Conservation (phyloP, 2,113 vertebrate species). For the Pipa parva region DNA sequence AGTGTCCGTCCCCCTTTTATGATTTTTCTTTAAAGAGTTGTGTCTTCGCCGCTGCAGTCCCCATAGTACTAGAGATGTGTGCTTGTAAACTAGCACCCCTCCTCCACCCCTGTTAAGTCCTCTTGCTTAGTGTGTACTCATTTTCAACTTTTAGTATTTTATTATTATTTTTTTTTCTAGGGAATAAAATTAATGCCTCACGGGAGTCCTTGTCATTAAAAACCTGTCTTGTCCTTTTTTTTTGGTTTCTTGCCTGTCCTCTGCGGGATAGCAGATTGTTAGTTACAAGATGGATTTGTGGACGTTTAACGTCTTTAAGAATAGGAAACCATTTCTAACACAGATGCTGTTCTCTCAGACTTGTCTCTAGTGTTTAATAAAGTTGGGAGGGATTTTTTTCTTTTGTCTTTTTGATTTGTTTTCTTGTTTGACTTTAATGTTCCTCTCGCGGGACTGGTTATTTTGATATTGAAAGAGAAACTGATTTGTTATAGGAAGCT, state of each 20-base stretch:
- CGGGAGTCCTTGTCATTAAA: neutral
- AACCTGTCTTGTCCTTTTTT: constrained; percentile 41
- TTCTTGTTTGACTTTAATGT: no score
- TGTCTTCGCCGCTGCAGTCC: neutral
- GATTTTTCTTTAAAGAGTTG: neutral
- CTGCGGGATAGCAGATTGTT: constrained; percentile 10
- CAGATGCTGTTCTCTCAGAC: constrained; percentile 23
- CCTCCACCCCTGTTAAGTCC: no score
- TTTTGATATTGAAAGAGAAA: no score
- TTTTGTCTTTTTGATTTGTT: neutral
- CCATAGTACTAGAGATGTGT: constrained; percentile 12
- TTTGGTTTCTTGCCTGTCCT: constrained; percentile 43
- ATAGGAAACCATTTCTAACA: constrained; percentile 1
- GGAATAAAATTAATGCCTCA: neutral
- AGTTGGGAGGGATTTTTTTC: constrained; percentile 42
- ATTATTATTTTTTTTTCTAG: neutral
- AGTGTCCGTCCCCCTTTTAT: constrained; percentile 19
- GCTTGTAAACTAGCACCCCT: constrained; percentile 9
- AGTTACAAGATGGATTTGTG: constrained; percentile 25
- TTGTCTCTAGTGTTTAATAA: constrained; percentile 38
- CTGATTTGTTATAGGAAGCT: no score
- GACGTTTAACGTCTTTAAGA: neutral
- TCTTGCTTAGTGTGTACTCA: neutral
- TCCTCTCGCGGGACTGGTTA: no score
- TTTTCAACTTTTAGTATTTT: constrained; percentile 3